Base-by-base conservation (phyloP, 2,888 invertebrate species). In the Lissocephala sabroskyi region DNA sequence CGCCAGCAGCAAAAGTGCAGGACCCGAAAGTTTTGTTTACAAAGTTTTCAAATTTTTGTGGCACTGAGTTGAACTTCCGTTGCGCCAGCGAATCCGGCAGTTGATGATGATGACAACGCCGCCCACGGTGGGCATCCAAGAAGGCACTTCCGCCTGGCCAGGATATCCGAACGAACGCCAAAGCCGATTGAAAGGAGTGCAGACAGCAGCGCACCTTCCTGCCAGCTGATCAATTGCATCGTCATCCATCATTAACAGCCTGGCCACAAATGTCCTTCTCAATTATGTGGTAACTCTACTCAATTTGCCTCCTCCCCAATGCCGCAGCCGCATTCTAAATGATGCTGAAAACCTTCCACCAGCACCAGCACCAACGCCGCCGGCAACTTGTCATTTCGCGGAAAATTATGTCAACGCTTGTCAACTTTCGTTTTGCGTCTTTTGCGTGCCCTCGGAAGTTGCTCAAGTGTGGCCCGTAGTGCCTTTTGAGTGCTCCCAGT, bases 331-430 rank as follows among this genome's bases (percentile, higher is more conserved):
- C 35, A 35, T 7, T 46, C 45, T 67, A 76, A 73, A 68, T 71
- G 65, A 71, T 64, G 76, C 76, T 59, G 73, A 68, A 71, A 68
- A 68, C 56, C 57, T 52, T 33, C 10, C 9, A 28, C 17, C 19
- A 11, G 39, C 26, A 51, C 18, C 40, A 40, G 28, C 28, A 16
- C 26, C 14, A 40, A 40, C 60, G 60, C 42, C 62, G 59, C 39
- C 60, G 60, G 42, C 62, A 59, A 52, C 57, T 73, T 73, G 70
- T 76, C 77, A 65, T 58, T 58, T 70, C 74, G 62, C 65, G 70
- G 73, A 73, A 76, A 70, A 70, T 70, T 70, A 70, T 76, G 70
- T 70, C 70, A 70, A 73, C 77, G 77, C 77, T 65, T 76, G 74
- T 76, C 70, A 70, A 70, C 73, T 70, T 73, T 71, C 64, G 54